Evolutionary conservation across 1,140 invertebrate genomes (phyloP).

Genomic region (Laodelphax striatellus): DNA sequence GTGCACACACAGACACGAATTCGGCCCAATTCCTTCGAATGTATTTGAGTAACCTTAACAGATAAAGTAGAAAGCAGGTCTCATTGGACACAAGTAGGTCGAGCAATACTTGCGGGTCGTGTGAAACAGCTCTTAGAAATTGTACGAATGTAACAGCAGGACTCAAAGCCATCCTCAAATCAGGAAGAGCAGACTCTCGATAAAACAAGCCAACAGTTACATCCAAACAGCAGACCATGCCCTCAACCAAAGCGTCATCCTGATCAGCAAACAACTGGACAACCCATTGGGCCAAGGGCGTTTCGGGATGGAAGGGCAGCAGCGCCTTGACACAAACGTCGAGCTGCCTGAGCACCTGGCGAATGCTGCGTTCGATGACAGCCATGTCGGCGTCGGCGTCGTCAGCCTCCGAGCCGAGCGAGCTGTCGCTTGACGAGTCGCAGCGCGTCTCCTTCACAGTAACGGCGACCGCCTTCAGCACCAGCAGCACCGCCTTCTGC

Average conservation of each 20-base stretch:
- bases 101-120: conserved; percentile 68
- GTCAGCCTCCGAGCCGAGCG: conserved; percentile 65
- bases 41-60: conserved; percentile 76
- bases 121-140: conserved; percentile 69
- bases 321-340: conserved; percentile 70
- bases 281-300: conserved; percentile 74
- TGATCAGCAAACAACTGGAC: conserved; percentile 81
- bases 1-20: conserved; percentile 63
- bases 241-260: conserved; percentile 81
- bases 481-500: conserved; percentile 71
- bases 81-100: conserved; percentile 85
- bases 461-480: conserved; percentile 78
- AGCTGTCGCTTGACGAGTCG: conserved; percentile 59
- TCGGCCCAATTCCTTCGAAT: conserved; percentile 70
- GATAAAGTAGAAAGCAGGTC: conserved; percentile 79
- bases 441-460: conserved; percentile 80
- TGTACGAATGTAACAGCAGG: conserved; percentile 73
- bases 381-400: conserved; percentile 82
- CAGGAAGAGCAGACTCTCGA: conserved; percentile 57
- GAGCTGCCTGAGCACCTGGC: conserved; percentile 63
- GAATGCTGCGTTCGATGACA: conserved; percentile 71
- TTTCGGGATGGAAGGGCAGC: conserved; percentile 76
- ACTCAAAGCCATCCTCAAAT: conserved; percentile 65
- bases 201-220: conserved; percentile 74
- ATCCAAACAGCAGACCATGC: conserved; percentile 84